Percentiles rank a stretch among this genome's conserved stretches.
These are phyloP conservation scores for Syritta pipiens DNA, from an alignment of 2,888 invertebrate species.

Conservation along the genomic window DNA sequence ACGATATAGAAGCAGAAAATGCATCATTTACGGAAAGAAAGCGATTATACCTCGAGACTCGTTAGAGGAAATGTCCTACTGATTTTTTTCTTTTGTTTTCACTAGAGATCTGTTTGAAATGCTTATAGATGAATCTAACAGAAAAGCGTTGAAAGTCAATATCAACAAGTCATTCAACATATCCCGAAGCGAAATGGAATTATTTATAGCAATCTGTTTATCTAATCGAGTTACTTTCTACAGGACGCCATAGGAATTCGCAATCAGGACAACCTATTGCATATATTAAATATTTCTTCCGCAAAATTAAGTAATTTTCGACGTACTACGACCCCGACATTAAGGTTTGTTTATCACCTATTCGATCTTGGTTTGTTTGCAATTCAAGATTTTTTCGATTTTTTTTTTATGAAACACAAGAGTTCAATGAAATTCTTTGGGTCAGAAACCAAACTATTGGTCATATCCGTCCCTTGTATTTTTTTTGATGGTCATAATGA, in stretches of 20 bases:
- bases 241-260: constrained; percentile 1
- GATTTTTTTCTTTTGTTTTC: constrained; percentile 21
- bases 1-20: constrained; percentile 4
- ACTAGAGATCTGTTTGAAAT: constrained; percentile 22
- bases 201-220: neutral
- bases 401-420: too few species aligned
- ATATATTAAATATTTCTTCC: too few species aligned
- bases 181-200: constrained; percentile 2
- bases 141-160: constrained; percentile 17
- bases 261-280: constrained; percentile 6
- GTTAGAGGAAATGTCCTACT: constrained; percentile 3
- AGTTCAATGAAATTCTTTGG: too few species aligned
- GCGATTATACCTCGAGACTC: neutral
- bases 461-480: too few species aligned
- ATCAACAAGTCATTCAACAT: constrained; percentile 12
- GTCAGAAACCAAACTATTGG: too few species aligned
- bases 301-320: too few species aligned
- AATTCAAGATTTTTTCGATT: too few species aligned
- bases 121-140: constrained; percentile 20
- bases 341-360: too few species aligned
- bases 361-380: too few species aligned
- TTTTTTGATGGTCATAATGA: too few species aligned
- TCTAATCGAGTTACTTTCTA: constrained; percentile 4
- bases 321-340: too few species aligned
- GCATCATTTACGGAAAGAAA: constrained; percentile 5